Conservation (phyloP, 2,113 vertebrate genomes). For the Callocephalon fimbriatum region DNA sequence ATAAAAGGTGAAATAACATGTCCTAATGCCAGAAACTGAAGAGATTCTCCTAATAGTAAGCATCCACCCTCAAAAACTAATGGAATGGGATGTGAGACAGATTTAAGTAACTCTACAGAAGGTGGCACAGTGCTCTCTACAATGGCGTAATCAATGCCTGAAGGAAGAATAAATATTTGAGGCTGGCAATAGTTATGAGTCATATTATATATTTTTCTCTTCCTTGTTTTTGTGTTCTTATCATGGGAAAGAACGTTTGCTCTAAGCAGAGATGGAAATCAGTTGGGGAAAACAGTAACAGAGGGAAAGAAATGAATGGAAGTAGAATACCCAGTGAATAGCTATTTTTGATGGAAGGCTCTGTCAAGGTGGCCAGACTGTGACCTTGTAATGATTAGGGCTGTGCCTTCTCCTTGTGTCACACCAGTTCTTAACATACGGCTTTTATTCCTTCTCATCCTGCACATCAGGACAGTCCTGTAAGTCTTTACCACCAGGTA, state of each 20-base stretch:
- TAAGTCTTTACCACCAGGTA: too few species aligned
- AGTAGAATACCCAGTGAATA: background rate
- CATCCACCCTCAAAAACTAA: background rate
- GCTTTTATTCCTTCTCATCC: background rate
- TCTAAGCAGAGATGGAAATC: background rate
- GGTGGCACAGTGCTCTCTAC: background rate
- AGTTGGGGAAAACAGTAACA: background rate
- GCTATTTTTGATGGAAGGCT: background rate
- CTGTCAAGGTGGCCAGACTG: background rate
- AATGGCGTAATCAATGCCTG: background rate
- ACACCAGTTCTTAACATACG: background rate
- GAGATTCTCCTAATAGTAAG: background rate
- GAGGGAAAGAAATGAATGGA: background rate
- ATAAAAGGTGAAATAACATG: background rate
- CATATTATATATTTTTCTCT: background rate
- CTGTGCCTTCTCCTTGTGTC: background rate
- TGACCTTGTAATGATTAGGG: background rate
- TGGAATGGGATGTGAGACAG: background rate
- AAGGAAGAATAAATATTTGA: constrained; percentile 49
- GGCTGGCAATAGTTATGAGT: background rate
- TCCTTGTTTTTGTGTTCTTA: constrained; percentile 31
- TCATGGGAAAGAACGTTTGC: background rate
- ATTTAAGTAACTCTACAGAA: background rate
- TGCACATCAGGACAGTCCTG: background rate
- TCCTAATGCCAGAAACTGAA: background rate